Conservation (phyloP, 2,797 vertebrate genomes). For the Gallinago nigripennis region DNA sequence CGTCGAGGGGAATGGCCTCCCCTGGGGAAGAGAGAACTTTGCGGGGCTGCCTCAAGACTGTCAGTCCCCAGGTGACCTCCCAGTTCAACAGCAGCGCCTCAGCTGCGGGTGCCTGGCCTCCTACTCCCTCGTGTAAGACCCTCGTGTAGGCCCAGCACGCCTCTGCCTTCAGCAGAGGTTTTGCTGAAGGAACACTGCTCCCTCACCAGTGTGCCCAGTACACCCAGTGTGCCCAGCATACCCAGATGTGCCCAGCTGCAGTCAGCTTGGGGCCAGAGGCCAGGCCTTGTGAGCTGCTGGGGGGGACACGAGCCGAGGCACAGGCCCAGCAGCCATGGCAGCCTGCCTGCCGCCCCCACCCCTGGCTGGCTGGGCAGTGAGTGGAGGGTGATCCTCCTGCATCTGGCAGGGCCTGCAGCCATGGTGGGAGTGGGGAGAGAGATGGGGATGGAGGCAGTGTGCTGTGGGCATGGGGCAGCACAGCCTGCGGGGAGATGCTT, state of each 20-base stretch:
- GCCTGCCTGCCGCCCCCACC: background rate
- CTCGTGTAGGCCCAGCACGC: accelerated
- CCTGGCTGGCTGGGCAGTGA: background rate
- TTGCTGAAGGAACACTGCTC: accelerated
- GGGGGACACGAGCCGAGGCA: too few species aligned
- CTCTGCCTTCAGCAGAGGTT: background rate
- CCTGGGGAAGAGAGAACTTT: background rate
- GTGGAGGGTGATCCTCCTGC: accelerated
- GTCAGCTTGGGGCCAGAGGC: background rate
- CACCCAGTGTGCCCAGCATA: background rate
- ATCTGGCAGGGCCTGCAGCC: background rate
- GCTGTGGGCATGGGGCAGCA: too few species aligned
- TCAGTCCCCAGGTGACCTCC: background rate
- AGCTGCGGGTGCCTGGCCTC: background rate
- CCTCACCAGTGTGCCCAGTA: background rate
- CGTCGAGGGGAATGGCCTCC: accelerated
- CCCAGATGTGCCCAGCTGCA: background rate
- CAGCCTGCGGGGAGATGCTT: background rate
- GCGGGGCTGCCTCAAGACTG: background rate
- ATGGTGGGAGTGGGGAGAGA: background rate
- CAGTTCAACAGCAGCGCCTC: background rate
- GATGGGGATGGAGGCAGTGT: accelerated
- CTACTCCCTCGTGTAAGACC: accelerated
- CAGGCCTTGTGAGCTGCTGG: background rate
- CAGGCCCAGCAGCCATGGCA: background rate